These are phyloP conservation scores for Macroteleia sp. DNA, from an alignment of 2,888 invertebrate genomes.

Conservation along the genomic window DNA sequence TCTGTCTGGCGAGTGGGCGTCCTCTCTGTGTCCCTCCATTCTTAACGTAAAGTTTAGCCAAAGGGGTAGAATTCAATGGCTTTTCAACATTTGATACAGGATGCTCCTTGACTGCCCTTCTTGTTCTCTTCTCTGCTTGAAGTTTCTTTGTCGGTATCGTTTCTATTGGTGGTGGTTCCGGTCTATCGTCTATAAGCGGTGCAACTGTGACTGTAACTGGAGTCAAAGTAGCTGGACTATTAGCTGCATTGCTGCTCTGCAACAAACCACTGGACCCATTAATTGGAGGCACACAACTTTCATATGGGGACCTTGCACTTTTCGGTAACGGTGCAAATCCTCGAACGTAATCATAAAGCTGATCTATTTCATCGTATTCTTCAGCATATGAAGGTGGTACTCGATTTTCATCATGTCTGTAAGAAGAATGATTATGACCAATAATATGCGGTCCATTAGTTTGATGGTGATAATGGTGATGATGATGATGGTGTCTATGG, in stretches of 20 bases:
- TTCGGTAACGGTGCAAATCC: slow-evolving; percentile 96
- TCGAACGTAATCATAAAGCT: slow-evolving; percentile 97
- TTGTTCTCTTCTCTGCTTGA: slow-evolving; percentile 90
- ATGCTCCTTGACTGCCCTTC: slow-evolving; percentile 87
- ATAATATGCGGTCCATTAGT: slow-evolving; percentile 76
- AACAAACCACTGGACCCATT: slow-evolving; percentile 62
- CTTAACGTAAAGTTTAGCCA: slow-evolving; percentile 91
- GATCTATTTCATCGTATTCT: slow-evolving; percentile 97
- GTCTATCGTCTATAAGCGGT: slow-evolving; percentile 87
- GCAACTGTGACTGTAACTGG: slow-evolving; percentile 86
- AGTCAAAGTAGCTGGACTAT: slow-evolving; percentile 76
- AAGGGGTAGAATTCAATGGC: slow-evolving; percentile 81
- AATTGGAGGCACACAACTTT: slow-evolving; percentile 70
- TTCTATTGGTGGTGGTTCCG: slow-evolving; percentile 96
- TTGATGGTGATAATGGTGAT: slow-evolving; percentile 85
- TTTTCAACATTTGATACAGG: slow-evolving; percentile 86
- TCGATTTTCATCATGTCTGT: slow-evolving; percentile 88
- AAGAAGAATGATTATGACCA: slow-evolving; percentile 79
- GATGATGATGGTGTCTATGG: slow-evolving; percentile 83
- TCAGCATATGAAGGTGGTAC: slow-evolving; percentile 86
- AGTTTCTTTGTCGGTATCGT: slow-evolving; percentile 94
- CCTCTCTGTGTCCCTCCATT: slow-evolving; percentile 88
- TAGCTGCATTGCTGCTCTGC: slow-evolving; percentile 69
- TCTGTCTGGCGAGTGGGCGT: slow-evolving; percentile 88
- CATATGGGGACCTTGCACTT: slow-evolving; percentile 88